phyloP scores from a whole-genome alignment of 1,140 invertebrate species.

The Drosophila hydei region DNA sequence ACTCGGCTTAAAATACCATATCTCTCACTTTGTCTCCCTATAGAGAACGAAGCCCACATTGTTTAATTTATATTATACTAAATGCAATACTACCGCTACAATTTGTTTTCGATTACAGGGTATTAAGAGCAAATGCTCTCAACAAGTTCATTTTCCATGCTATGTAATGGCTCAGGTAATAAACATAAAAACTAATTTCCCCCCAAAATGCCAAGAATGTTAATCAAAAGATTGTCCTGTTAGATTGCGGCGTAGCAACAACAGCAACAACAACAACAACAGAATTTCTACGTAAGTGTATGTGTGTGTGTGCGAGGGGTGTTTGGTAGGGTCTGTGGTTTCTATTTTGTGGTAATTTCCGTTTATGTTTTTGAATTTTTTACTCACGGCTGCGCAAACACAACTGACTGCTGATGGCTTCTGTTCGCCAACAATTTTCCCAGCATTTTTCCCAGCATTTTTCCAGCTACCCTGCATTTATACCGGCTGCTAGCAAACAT shows the following conservation, averaged over 20 bases:
- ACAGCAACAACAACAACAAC: constrained; percentile 44
- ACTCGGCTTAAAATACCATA: too few relatives aligned
- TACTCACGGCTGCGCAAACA: constrained; percentile 80
- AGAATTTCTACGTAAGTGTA: constrained; percentile 14
- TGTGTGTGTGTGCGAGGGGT: constrained; percentile 28
- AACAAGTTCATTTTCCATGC: constrained; percentile 71
- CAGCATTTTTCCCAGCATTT: background rate
- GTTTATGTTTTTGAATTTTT: constrained; percentile 83
- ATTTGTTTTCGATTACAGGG: constrained; percentile 14
- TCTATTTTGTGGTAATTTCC: constrained; percentile 82
- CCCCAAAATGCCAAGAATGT: constrained; percentile 78
- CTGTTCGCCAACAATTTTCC: constrained; percentile 33
- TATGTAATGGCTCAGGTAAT: constrained; percentile 78
- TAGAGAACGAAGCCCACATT: too few relatives aligned
- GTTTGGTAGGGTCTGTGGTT: constrained; percentile 63
- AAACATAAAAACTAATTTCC: constrained; percentile 83
- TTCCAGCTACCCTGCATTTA: constrained; percentile 1
- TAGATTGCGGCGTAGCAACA: constrained; percentile 65
- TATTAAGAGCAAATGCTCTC: constrained; percentile 45
- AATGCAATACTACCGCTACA: too few relatives aligned
- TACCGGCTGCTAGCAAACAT: constrained; percentile 20
- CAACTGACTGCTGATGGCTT: constrained; percentile 67
- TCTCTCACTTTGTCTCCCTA: too few relatives aligned
- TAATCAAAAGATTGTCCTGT: constrained; percentile 82
- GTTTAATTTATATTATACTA: too few relatives aligned